A percentile compares a stretch with the other conserved stretches of the same genome.
Evolutionary conservation across 2,888 invertebrate genomes (phyloP).

Genomic region (Stenichneumon culpator): DNA sequence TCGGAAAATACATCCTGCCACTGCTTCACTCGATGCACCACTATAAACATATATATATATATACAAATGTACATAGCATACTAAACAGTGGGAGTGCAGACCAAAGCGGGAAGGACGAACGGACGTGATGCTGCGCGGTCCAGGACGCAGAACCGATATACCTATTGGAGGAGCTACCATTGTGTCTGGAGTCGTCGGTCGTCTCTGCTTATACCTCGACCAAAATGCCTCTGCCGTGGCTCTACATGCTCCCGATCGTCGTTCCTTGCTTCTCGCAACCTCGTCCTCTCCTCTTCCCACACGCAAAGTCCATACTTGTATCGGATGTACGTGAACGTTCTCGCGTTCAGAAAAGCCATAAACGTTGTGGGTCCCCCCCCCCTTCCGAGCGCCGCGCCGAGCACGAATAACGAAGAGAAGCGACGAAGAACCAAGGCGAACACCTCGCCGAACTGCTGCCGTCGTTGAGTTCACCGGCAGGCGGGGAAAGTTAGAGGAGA

Average conservation of each 20-base stretch:
- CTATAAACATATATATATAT: neutral
- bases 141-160: slow-evolving; percentile 56
- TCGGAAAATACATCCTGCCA: neutral
- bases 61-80: neutral
- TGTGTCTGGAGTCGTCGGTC: slow-evolving; percentile 59
- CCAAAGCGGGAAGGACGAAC: slow-evolving; percentile 43
- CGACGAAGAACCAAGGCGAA: slow-evolving; percentile 54
- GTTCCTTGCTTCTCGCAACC: neutral
- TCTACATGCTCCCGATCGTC: slow-evolving; percentile 30
- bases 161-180: slow-evolving; percentile 58
- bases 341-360: slow-evolving; percentile 38
- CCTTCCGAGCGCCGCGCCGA: neutral
- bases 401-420: slow-evolving; percentile 38
- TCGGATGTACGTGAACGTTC: slow-evolving; percentile 17
- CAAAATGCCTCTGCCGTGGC: slow-evolving; percentile 52
- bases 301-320: neutral
- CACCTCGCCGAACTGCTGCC: slow-evolving; percentile 54
- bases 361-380: neutral
- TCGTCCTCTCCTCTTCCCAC: slow-evolving; percentile 31
- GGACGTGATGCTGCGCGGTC: slow-evolving; percentile 43
- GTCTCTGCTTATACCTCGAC: slow-evolving; percentile 51
- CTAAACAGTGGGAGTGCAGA: slow-evolving; percentile 22
- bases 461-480: slow-evolving; percentile 14
- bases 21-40: slow-evolving; percentile 43
- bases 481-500: slow-evolving; percentile 23